These are phyloP conservation scores for Melinaea marsaeus DNA, from an alignment of 2,888 invertebrate genomes.

Conservation along the genomic window DNA sequence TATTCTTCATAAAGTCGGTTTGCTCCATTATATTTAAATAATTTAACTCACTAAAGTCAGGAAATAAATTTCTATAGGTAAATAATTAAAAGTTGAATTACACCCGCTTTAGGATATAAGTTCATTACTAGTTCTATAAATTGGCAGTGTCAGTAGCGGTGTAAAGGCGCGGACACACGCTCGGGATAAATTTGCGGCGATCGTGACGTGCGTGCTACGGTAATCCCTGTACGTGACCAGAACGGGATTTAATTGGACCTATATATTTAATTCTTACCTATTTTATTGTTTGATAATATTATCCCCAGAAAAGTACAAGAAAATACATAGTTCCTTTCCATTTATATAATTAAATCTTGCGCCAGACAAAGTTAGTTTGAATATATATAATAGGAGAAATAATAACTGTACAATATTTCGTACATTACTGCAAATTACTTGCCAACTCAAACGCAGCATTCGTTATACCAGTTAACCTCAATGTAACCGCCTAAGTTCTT, in stretches of 20 bases:
- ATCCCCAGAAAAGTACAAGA: not conserved
- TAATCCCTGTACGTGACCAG: conserved; percentile 49
- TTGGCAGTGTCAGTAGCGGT: conserved; percentile 54
- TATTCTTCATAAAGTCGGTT: not conserved
- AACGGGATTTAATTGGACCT: conserved; percentile 34
- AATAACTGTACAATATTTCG: conserved; percentile 18
- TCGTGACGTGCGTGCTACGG: conserved; percentile 51
- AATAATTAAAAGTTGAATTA: conserved; percentile 25
- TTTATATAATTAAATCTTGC: not conserved
- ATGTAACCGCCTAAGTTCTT: conserved; percentile 61
- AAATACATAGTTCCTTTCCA: not conserved
- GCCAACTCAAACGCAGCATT: conserved; percentile 39
- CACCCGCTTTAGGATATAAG: too few species aligned
- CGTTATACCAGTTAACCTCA: conserved; percentile 38
- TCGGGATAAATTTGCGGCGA: conserved; percentile 42
- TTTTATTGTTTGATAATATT: conserved; percentile 3
- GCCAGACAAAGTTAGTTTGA: not conserved
- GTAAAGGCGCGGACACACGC: conserved; percentile 65
- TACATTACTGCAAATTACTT: conserved; percentile 54
- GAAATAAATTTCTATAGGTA: not conserved
- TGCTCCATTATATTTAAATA: too few species aligned
- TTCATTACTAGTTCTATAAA: conserved; percentile 44
- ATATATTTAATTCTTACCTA: not conserved
- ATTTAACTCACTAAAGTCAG: too few species aligned
- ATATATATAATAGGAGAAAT: conserved; percentile 12